Percentiles rank a stretch among this genome's conserved stretches.
These are phyloP conservation scores for Drosophila helvetica DNA, from an alignment of 2,888 invertebrate species.

Conservation along the genomic window DNA sequence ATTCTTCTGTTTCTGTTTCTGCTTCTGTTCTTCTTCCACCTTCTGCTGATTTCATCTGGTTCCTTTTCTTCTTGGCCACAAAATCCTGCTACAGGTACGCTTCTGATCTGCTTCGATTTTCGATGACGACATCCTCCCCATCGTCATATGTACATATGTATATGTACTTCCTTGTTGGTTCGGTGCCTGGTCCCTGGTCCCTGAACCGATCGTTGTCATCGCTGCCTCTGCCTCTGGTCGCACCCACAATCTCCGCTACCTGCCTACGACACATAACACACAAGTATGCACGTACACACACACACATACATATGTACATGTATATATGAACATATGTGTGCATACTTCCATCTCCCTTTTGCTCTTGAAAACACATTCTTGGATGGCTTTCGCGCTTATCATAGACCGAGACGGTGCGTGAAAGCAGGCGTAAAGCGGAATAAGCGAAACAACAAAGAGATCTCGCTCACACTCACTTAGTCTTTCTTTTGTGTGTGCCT, in stretches of 20 bases:
- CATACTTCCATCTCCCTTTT: constrained; percentile 2
- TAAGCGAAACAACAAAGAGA: constrained; percentile 15
- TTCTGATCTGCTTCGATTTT: constrained; percentile 31
- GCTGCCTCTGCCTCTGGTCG: not conserved
- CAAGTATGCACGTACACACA: no score
- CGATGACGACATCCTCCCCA: constrained; percentile 15
- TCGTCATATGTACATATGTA: no score
- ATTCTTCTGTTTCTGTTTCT: constrained; percentile 13
- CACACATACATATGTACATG: not conserved
- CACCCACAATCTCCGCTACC: not conserved
- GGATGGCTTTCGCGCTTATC: constrained; percentile 36
- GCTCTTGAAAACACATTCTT: constrained; percentile 39
- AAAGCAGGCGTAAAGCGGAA: constrained; percentile 54
- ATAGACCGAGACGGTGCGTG: constrained; percentile 42
- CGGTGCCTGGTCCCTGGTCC: constrained; percentile 2
- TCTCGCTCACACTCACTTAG: constrained; percentile 21
- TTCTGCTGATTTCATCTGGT: not conserved
- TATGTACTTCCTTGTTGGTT: constrained; percentile 51
- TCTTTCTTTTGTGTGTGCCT: constrained; percentile 20
- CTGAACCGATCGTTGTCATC: not conserved
- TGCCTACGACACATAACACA: not conserved
- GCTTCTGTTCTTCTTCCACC: constrained; percentile 14
- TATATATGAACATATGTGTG: not conserved
- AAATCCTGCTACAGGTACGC: not conserved
- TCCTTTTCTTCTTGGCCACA: not conserved